These are phyloP conservation scores for Styela clava DNA, from an alignment of 23 tunicate species.

Conservation along the genomic window DNA sequence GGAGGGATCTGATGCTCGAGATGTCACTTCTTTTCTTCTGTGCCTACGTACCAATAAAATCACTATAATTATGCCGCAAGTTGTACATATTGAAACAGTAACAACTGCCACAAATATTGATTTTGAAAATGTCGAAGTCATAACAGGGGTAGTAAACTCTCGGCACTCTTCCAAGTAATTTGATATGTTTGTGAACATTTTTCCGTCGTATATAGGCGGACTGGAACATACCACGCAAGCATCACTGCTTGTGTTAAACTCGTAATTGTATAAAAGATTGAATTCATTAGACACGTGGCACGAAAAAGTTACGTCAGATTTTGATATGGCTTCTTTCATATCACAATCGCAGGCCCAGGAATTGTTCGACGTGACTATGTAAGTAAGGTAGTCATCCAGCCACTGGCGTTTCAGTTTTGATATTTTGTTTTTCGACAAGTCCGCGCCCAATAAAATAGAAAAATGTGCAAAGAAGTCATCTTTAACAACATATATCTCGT, in stretches of 20 bases:
- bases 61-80: not conserved
- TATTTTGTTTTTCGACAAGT: not conserved
- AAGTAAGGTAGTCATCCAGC: not conserved
- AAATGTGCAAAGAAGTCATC: not conserved
- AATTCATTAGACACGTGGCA: not conserved
- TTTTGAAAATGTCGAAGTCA: not conserved
- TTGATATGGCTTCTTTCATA: not conserved
- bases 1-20: too few species aligned
- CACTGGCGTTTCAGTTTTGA: not conserved
- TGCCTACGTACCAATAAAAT: not conserved
- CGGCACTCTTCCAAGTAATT: not conserved
- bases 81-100: not conserved
- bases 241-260: not conserved
- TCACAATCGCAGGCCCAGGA: not conserved
- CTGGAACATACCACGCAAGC: conserved; percentile 1
- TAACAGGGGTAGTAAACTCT: not conserved
- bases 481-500: not conserved
- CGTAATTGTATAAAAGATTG: not conserved
- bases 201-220: not conserved
- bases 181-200: not conserved
- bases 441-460: not conserved
- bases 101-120: not conserved
- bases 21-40: not conserved
- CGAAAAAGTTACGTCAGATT: not conserved
- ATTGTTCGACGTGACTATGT: not conserved